A percentile compares a stretch with the other conserved stretches of the same genome.
phyloP scores from a whole-genome alignment of 1,140 invertebrate species.

The Dolichoris vasculosae region DNA sequence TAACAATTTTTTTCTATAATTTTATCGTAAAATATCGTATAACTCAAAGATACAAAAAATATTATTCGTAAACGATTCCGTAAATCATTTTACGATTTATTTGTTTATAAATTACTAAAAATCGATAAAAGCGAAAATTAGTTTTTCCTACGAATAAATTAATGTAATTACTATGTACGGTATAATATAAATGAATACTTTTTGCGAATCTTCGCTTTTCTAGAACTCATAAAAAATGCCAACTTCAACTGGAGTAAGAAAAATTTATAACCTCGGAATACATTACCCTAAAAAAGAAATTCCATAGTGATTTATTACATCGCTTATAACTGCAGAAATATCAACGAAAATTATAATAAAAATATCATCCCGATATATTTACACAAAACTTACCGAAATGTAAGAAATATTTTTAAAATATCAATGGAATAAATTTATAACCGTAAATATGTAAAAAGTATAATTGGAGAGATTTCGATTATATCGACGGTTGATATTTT shows the following conservation, averaged over 20 bases:
- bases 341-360: conserved; percentile 22
- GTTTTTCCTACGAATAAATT: background rate
- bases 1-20: no score
- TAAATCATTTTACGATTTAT: no score
- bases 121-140: background rate
- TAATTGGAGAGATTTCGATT: no score
- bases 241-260: conserved; percentile 10
- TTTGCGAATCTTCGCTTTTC: conserved; percentile 6
- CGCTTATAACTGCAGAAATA: background rate
- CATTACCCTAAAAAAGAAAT: conserved; percentile 44
- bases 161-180: background rate
- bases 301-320: conserved; percentile 30
- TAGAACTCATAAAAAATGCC: conserved; percentile 25
- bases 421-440: no score
- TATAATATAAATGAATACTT: background rate
- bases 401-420: no score
- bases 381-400: no score
- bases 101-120: no score
- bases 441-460: no score
- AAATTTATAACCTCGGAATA: conserved; percentile 41
- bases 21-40: no score
- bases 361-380: conserved; percentile 5
- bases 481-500: no score
- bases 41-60: no score
- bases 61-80: no score